Evolutionary conservation across 1,140 invertebrate genomes (phyloP), one percentile per base, ranked within the genome.

Genomic region (Popillia japonica): DNA sequence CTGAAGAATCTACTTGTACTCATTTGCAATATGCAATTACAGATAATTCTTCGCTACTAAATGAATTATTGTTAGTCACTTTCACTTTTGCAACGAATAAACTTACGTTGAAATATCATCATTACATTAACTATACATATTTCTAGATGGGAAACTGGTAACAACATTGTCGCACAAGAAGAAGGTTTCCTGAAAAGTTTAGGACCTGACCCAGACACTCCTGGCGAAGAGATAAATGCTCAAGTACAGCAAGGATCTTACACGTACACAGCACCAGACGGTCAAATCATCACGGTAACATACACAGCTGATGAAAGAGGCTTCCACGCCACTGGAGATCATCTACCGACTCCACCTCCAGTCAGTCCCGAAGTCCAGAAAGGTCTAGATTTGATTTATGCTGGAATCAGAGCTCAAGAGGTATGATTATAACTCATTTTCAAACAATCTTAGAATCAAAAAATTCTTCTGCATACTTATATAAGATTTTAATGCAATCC

Each of bases 291-390:
- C 86, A 92, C 89, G 17, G 92, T 94, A 59, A 91, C 92, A 79
- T 96, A 96, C 86, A 92, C 91, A 20, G 94, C 95, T 81, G 94
- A 96, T 83, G 95, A 96, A 85, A 93, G 92, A 81, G 95, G 95
- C 55, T 96, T 96, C 91, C 91, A 92, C 80, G 92, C 94, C 6
- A 89, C 89, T 73, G 95, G 95, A 2, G 93, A 94, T 84, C 95
- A 96, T 84, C 91, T 96, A 83, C 95, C 95, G 27, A 95, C 94
- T 9, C 93, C 94, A 78, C 94, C 94, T 0, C 94, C 94, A 64
- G 93, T 96, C 59, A 94, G 94, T 72, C 88, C 91, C 76, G 94
- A 95, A 88, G 95, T 96, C 80, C 94, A 95, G 86, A 94, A 94
- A 85, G 93, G 93, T 76, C 88, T 96, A 14, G 94, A 95, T 87